Percentiles rank a stretch among this genome's conserved stretches.
These are phyloP conservation scores for Anastrepha obliqua DNA, from an alignment of 1,140 invertebrate species.

Conservation along the genomic window DNA sequence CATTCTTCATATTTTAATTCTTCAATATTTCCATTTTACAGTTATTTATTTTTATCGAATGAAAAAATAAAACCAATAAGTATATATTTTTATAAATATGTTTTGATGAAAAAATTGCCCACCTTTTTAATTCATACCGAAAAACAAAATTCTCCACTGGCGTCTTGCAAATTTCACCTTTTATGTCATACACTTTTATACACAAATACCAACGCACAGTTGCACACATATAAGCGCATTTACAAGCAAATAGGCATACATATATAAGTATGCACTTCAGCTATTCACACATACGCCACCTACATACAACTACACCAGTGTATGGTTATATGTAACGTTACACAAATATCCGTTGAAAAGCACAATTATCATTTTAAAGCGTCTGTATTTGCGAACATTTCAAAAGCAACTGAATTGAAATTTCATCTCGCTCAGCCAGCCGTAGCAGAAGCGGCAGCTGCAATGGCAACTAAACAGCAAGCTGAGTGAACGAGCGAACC, in stretches of 20 bases:
- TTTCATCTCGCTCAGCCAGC: conserved; percentile 24
- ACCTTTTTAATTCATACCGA: neutral
- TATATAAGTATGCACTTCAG: neutral
- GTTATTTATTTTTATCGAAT: too few relatives aligned
- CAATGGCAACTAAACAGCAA: neutral
- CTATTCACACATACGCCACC: neutral
- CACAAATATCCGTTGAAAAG: conserved; percentile 9
- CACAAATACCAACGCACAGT: conserved; percentile 35
- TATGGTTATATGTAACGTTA: conserved; percentile 14
- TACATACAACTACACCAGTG: conserved; percentile 10
- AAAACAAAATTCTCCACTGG: neutral
- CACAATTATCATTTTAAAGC: conserved; percentile 55
- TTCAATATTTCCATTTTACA: too few relatives aligned
- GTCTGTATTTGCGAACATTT: conserved; percentile 68
- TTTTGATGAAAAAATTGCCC: too few relatives aligned
- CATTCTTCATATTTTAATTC: too few relatives aligned
- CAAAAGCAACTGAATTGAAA: conserved; percentile 66
- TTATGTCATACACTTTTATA: conserved; percentile 50
- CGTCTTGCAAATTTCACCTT: conserved; percentile 45
- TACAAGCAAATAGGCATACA: neutral
- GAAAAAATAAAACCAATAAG: too few relatives aligned
- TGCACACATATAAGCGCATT: conserved; percentile 36
- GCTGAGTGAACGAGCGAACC: neutral
- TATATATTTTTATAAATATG: too few relatives aligned
- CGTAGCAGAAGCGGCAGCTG: conserved; percentile 51